These are phyloP conservation scores for Pristionchus japonicus DNA, from an alignment of 2,888 invertebrate species.

Conservation along the genomic window DNA sequence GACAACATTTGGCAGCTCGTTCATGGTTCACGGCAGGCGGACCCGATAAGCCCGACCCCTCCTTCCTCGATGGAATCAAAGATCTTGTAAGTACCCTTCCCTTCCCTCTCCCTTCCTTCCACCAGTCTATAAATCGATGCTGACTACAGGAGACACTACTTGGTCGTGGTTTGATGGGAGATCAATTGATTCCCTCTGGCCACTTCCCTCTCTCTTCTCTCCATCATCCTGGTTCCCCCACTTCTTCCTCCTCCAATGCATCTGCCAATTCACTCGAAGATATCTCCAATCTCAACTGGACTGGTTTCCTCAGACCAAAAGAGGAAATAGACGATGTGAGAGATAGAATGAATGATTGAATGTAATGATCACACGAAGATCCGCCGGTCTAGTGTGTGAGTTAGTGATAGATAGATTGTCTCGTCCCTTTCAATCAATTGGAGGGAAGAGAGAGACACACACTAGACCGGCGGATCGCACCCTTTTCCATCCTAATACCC, in stretches of 20 bases:
- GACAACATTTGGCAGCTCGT: background rate
- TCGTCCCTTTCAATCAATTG: background rate
- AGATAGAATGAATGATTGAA: background rate
- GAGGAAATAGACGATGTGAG: conserved; percentile 10
- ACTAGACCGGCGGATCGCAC: conserved; percentile 13
- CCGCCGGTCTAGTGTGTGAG: conserved; percentile 14
- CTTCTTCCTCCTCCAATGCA: conserved; percentile 20
- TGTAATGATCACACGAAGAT: background rate
- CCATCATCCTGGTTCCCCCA: conserved; percentile 9
- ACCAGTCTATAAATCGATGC: too few relatives aligned
- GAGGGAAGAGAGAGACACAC: background rate
- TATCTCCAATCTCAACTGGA: conserved; percentile 13
- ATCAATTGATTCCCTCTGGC: background rate
- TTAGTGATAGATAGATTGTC: background rate
- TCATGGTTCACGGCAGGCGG: conserved; percentile 42
- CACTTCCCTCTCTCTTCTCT: background rate
- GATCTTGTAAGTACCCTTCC: conserved; percentile 6
- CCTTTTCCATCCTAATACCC: too few relatives aligned
- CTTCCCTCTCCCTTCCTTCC: background rate
- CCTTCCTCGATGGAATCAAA: conserved; percentile 25
- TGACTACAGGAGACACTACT: background rate
- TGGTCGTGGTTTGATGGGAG: background rate
- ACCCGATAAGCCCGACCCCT: conserved; percentile 5
- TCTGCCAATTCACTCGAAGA: conserved; percentile 16
- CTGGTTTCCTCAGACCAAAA: background rate